phyloP scores from a whole-genome alignment of 2,113 vertebrate species.

The Anoura caudifer region DNA sequence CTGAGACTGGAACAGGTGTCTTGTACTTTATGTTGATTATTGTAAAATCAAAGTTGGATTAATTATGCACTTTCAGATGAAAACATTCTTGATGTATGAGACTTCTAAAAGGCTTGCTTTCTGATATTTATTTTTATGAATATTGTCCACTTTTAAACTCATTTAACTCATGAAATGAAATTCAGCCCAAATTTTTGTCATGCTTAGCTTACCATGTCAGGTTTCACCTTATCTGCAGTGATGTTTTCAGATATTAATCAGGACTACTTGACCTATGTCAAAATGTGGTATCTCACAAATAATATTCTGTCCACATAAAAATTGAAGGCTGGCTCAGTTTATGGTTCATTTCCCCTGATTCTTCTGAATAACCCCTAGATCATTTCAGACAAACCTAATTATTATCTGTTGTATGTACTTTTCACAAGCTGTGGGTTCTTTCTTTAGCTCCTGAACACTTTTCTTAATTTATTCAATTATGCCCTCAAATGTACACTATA shows the following conservation, averaged over 20 bases:
- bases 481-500: neutral
- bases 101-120: neutral
- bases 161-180: neutral
- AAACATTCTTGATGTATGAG: neutral
- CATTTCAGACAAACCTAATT: neutral
- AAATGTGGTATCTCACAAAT: neutral
- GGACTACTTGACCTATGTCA: neutral
- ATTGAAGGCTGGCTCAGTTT: neutral
- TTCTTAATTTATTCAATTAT: neutral
- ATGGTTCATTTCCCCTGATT: neutral
- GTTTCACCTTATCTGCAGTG: neutral
- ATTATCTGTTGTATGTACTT: neutral
- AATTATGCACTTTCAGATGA: neutral
- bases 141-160: neutral
- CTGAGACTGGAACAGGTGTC: neutral
- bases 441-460: neutral
- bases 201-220: neutral
- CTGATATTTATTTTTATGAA: neutral
- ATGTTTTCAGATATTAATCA: constrained; percentile 4
- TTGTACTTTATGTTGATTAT: neutral
- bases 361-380: neutral
- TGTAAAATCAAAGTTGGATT: neutral
- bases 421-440: neutral
- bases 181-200: neutral
- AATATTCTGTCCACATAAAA: constrained; percentile 1